These are phyloP conservation scores for Drosophila leontia DNA, from an alignment of 1,140 invertebrate genomes.

Conservation along the genomic window DNA sequence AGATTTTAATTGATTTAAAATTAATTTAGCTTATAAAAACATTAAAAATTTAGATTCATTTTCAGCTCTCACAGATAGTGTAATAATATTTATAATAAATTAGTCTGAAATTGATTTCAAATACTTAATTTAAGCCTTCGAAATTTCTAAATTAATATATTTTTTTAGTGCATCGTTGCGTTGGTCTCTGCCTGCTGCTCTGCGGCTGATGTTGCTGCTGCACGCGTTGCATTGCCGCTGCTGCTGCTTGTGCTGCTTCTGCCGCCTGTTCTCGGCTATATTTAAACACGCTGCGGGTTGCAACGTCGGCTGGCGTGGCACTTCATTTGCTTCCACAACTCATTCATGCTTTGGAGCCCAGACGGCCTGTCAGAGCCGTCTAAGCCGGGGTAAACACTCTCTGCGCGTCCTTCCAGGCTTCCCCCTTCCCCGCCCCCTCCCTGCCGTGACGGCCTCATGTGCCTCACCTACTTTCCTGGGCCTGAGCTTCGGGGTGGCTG, in stretches of 20 bases:
- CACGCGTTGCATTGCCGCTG: constrained; percentile 69
- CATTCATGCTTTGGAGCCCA: constrained; percentile 79
- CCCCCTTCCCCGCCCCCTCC: background rate
- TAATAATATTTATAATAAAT: background rate
- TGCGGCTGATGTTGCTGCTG: constrained; percentile 45
- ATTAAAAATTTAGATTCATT: background rate
- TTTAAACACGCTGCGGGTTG: constrained; percentile 81
- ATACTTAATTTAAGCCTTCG: background rate
- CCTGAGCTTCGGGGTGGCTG: constrained; percentile 63
- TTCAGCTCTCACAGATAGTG: background rate
- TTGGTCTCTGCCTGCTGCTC: constrained; percentile 36
- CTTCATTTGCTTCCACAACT: constrained; percentile 84
- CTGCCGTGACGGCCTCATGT: constrained; percentile 59
- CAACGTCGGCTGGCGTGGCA: constrained; percentile 68
- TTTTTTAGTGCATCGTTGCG: constrained; percentile 20
- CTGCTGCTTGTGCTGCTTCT: constrained; percentile 20
- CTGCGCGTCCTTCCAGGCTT: constrained; percentile 19
- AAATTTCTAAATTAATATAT: background rate
- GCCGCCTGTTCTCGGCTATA: constrained; percentile 65
- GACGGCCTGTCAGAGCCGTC: constrained; percentile 61
- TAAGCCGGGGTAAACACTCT: constrained; percentile 80
- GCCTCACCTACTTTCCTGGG: constrained; percentile 76
- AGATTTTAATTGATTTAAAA: background rate
- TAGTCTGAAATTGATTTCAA: too few relatives aligned
- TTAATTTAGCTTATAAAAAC: background rate